Base-by-base conservation (phyloP, 2,797 vertebrate species). In the Sebastes variabilis region DNA sequence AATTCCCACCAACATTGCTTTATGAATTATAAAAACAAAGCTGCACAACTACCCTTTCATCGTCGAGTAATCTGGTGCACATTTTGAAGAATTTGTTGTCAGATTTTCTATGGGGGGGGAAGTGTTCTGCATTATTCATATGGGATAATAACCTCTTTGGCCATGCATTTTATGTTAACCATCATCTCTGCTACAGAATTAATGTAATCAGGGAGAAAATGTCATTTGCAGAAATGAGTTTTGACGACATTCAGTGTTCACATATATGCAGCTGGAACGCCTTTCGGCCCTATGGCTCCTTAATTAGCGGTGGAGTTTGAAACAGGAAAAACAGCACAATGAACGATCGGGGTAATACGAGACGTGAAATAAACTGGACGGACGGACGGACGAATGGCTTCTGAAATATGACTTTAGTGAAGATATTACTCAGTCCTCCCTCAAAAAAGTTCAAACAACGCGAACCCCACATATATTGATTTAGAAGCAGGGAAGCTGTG, bases 281-380 rank as follows among this genome's bases (percentile, higher is more conserved):
- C 88, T 91, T 83, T 79, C 66, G 88, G 91, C 87, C 75, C 79
- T 87, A 83, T 89, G 87, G 93, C 92, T 92, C 90, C 89, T 87
- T 89, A 81, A 91, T 88, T 89, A 91, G 90, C 84, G 32, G 65
- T 78, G 77, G 75, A 64, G 88, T 80, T 69, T 81, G 42, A 82
- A 88, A 85, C 70, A 82, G 78, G 80, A 55, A 62, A 83, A 80
- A 60, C 62, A 38, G 27, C 69, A 81, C 71, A 4, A 77, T 87
- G 84, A 89, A 74, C 13, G 59, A 86, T 52, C 38, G 49, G 74
- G 68, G 10, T 72, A 84, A 85, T 79, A 79, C 64, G 38, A 68
- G 72, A 86, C 66, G 25, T 72, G 66, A 82, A 81, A 85, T 52
- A 72, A 81, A 89, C 78, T 71, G 77, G 68, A 79, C 32, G 55